Percentiles rank a stretch among this genome's conserved stretches.
These are phyloP conservation scores for Rhincodon typus DNA, from an alignment of 2,797 vertebrate species.

Conservation along the genomic window DNA sequence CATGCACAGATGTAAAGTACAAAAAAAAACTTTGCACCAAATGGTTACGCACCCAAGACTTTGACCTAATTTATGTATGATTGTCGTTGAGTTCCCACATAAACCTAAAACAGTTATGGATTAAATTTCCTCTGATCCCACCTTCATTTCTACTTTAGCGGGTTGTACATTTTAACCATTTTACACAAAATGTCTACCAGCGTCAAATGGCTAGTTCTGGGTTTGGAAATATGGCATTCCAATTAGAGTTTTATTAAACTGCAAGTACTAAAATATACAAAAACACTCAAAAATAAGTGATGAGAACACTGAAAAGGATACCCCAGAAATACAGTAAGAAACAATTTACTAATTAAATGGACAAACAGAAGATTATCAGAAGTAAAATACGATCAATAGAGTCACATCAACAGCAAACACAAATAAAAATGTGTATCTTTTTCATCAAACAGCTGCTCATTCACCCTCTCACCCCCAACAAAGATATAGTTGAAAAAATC, in stretches of 20 bases:
- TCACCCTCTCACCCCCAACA: not conserved
- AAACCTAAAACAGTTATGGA: not conserved
- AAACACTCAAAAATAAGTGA: not conserved
- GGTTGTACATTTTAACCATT: not conserved
- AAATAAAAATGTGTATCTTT: not conserved
- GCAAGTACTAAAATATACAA: no score
- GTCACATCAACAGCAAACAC: not conserved
- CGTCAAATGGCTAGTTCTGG: not conserved
- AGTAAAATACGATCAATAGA: not conserved
- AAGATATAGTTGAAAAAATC: not conserved
- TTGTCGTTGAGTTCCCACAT: not conserved
- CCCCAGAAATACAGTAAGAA: not conserved
- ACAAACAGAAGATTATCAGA: not conserved
- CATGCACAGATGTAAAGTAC: not conserved
- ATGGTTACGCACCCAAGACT: not conserved
- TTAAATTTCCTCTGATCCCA: not conserved
- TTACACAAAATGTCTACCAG: not conserved
- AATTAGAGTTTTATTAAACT: no score
- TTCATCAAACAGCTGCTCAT: not conserved
- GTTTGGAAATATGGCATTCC: constrained; percentile 4
- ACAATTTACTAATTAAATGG: not conserved
- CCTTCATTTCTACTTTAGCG: not conserved
- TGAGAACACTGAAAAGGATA: not conserved
- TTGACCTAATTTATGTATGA: not conserved
- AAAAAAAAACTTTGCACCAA: not conserved